Percentiles rank a stretch among this genome's conserved stretches.
Conservation (phyloP, 2,797 vertebrate genomes). For the Enteromius anoplus region DNA sequence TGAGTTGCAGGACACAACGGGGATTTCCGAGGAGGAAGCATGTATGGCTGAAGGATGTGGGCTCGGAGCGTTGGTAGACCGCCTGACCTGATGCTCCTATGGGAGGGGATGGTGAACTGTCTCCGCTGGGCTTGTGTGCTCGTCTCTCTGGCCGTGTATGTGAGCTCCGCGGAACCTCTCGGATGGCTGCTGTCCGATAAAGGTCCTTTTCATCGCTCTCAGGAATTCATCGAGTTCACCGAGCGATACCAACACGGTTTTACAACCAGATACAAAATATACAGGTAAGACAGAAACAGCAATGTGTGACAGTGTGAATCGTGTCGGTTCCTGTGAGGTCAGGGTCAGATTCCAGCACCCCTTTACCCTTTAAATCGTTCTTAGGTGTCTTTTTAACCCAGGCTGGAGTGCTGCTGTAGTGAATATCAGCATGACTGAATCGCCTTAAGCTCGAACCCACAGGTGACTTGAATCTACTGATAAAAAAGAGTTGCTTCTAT, state of each 20-base stretch:
- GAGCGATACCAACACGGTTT: conserved; percentile 94
- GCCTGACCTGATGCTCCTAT: conserved; percentile 90
- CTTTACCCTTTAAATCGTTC: not conserved
- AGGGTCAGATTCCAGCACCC: not conserved
- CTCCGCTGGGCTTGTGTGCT: conserved; percentile 77
- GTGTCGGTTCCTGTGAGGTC: not conserved
- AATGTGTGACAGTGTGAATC: not conserved
- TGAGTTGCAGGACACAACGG: conserved; percentile 17
- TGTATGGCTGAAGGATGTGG: conserved; percentile 94
- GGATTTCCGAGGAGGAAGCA: conserved; percentile 87
- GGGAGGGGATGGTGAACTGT: conserved; percentile 89
- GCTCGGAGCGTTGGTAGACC: conserved; percentile 90
- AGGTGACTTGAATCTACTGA: not conserved
- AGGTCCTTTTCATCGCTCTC: conserved; percentile 93
- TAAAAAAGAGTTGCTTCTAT: not conserved
- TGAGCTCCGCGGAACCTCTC: conserved; percentile 85
- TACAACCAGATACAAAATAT: conserved; percentile 97
- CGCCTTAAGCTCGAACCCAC: not conserved
- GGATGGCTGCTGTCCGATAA: conserved; percentile 96
- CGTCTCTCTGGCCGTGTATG: conserved; percentile 79
- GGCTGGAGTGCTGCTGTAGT: not conserved
- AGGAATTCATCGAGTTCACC: conserved; percentile 95
- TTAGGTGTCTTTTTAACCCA: not conserved
- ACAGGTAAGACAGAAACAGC: conserved; percentile 84
- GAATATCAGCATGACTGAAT: not conserved